These are phyloP conservation scores for Microcaecilia unicolor DNA, from an alignment of 2,797 vertebrate species.

Conservation along the genomic window DNA sequence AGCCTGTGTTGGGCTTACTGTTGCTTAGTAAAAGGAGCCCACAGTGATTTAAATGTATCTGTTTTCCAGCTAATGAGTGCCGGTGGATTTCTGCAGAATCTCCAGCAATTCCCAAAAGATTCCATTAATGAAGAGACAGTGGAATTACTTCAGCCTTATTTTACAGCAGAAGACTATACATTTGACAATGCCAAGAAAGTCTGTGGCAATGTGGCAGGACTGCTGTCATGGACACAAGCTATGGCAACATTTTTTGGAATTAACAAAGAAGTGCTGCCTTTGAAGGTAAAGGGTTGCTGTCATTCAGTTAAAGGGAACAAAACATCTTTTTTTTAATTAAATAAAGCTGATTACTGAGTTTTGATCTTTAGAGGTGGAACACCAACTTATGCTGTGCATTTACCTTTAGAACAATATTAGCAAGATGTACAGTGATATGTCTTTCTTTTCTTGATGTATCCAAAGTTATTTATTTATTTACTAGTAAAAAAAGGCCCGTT, in stretches of 20 bases:
- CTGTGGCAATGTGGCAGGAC: conserved; percentile 61
- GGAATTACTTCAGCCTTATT: conserved; percentile 58
- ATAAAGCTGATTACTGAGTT: too few species aligned
- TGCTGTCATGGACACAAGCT: conserved; percentile 61
- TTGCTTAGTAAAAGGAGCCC: too few species aligned
- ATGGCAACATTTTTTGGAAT: conserved; percentile 58
- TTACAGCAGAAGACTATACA: conserved; percentile 58
- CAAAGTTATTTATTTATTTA: too few species aligned
- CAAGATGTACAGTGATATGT: too few species aligned
- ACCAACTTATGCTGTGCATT: too few species aligned
- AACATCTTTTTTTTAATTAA: too few species aligned
- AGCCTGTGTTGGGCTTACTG: too few species aligned
- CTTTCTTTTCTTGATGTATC: too few species aligned
- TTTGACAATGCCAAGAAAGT: conserved; percentile 52
- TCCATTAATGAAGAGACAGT: conserved; percentile 59
- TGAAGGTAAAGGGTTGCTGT: conserved; percentile 47
- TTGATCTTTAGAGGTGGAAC: too few species aligned
- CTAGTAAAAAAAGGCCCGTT: too few species aligned
- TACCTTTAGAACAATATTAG: too few species aligned
- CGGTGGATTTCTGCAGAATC: conserved; percentile 46
- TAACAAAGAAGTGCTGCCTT: conserved; percentile 58
- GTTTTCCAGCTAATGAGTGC: conserved; percentile 59
- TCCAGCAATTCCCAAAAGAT: conserved; percentile 58
- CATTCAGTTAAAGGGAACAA: too few species aligned
- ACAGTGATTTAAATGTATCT: background rate